Evolutionary conservation across 2,113 vertebrate species (phyloP), one percentile per base, ranked within the genome.

Genomic region (Phaethon lepturus): DNA sequence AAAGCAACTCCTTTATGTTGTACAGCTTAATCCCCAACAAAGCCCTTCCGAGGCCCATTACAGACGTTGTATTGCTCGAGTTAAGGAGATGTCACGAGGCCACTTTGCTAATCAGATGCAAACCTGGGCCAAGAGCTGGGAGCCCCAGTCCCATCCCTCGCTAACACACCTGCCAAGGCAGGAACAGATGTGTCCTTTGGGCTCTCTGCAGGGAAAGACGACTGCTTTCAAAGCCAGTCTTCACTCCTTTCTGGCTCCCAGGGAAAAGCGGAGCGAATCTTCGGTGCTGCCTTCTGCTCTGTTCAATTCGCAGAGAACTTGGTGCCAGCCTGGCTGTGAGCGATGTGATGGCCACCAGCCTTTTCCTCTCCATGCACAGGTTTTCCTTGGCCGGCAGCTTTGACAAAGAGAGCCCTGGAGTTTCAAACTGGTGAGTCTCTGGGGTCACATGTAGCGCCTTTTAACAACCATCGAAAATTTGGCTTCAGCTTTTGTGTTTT

Each of bases 271-370:
- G 56, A 67, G 10, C 13, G 66, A 75, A 92, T 50, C 16, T 60
- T 66, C 1, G 1, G 59, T 23, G 23, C 49, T 73, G 44, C 24
- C 24, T 80, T 77, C 68, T 80, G 68, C 59, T 81, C 28, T 58
- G 5, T 74, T 73, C 28, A 63, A 6, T 29, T 81, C 76, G 45
- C 42, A 35, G 26, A 24, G 15, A 60, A 4, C 7, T 44, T 49
- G 45, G 9, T 56, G 26, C 40, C 91, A 86, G 35, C 53, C 44
- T 0, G 3, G 9, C 26, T 89, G 49, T 1, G 7, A 60, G 15
- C 0, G 0, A 17, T 1, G 6, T 17, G 16, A 44, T 86, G 58
- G 49, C 12, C 23, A 52, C 86, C 12, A 71, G 16, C 12, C 26
- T 55, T 87, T 89, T 11, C 19, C 2, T 8, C 31, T 74, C 26